phyloP scores from a whole-genome alignment of 2,888 invertebrate species.

The Lasioglossum lativentre region DNA sequence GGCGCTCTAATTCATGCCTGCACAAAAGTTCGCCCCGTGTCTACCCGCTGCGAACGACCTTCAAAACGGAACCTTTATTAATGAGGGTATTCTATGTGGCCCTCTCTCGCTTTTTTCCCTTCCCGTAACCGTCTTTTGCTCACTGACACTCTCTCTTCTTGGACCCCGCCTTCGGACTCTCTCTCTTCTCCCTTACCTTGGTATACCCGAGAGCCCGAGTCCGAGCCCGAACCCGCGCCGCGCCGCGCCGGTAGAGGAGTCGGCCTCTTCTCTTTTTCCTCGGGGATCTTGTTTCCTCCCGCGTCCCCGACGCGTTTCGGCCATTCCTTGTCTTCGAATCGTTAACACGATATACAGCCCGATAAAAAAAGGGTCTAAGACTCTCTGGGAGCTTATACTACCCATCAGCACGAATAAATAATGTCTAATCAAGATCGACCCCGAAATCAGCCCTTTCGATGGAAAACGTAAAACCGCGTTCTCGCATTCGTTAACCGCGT shows the following conservation, averaged over 20 bases:
- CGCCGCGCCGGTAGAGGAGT: neutral
- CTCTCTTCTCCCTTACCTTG: conserved; percentile 5
- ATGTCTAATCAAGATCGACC: conserved; percentile 8
- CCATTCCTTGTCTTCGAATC: neutral
- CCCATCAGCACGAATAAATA: conserved; percentile 7
- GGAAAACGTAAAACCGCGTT: neutral
- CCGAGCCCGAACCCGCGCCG: neutral
- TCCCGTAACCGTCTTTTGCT: conserved; percentile 51
- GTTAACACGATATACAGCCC: conserved; percentile 1
- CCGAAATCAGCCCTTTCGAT: conserved; percentile 1
- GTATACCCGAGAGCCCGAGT: neutral
- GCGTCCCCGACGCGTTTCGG: conserved; percentile 23
- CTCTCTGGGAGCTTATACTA: neutral
- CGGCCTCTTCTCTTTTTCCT: conserved; percentile 20
- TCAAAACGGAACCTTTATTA: conserved; percentile 72
- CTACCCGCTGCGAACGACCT: conserved; percentile 64
- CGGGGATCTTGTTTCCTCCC: conserved; percentile 56
- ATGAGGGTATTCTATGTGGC: conserved; percentile 70
- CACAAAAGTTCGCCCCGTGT: conserved; percentile 66
- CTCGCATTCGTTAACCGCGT: neutral
- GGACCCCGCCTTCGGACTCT: conserved; percentile 10
- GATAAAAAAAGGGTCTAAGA: conserved; percentile 11
- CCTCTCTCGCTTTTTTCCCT: conserved; percentile 18
- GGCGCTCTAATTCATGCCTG: conserved; percentile 64
- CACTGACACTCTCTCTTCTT: conserved; percentile 64